Percentiles rank a stretch among this genome's conserved stretches.
Conservation (phyloP, 2,797 vertebrate genomes). For the Nasua narica region DNA sequence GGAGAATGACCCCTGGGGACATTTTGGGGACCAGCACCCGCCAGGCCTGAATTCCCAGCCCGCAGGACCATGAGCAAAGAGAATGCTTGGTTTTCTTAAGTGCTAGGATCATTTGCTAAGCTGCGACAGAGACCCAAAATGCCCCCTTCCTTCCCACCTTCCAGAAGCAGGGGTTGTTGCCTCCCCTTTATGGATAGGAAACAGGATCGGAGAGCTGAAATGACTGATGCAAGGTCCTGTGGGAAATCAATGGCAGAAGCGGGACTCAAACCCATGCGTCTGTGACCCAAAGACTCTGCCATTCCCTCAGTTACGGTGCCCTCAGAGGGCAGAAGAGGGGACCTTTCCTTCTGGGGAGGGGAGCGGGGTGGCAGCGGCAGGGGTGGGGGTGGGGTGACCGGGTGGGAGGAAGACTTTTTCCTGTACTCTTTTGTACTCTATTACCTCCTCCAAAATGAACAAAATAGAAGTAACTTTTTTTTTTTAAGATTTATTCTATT, state of each 20-base stretch:
- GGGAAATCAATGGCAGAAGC: neutral
- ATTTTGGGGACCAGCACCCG: neutral
- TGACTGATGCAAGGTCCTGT: neutral
- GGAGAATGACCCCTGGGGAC: neutral
- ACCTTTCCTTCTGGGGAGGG: neutral
- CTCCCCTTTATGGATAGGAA: neutral
- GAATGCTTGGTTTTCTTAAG: neutral
- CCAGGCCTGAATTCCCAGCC: neutral
- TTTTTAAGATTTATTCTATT: no score
- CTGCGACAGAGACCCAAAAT: neutral
- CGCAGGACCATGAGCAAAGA: neutral
- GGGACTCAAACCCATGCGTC: neutral
- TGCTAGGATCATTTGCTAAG: neutral
- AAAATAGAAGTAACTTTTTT: conserved; percentile 2
- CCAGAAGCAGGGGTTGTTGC: neutral
- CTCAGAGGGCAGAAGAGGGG: neutral
- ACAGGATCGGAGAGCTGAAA: neutral
- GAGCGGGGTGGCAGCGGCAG: no score
- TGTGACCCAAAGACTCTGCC: neutral
- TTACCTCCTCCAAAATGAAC: neutral
- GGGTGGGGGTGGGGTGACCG: neutral
- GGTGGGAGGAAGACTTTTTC: neutral
- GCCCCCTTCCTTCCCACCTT: neutral
- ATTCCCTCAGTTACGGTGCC: neutral
- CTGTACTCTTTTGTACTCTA: neutral